Conservation (phyloP, 2,888 invertebrate genomes). For the Tipula helvola region DNA sequence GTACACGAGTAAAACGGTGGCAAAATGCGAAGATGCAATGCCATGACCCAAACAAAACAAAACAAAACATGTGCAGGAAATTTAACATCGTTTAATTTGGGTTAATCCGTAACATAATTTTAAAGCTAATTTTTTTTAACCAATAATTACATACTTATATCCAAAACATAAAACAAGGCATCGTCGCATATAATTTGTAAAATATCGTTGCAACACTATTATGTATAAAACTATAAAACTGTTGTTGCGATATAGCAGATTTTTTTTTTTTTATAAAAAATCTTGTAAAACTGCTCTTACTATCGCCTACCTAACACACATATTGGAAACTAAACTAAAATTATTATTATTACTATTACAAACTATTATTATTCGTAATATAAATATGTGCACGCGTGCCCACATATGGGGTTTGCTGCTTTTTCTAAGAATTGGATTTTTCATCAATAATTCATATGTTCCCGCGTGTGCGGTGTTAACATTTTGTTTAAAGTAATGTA, state of each 20-base stretch:
- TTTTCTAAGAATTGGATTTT: not conserved
- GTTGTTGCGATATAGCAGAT: not conserved
- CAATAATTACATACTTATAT: not conserved
- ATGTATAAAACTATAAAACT: not conserved
- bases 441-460: not conserved
- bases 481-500: not conserved
- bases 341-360: not conserved
- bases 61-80: not conserved
- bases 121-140: not conserved
- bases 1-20: not conserved
- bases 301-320: slow-evolving; percentile 4
- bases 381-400: not conserved
- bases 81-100: not conserved
- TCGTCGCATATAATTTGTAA: not conserved
- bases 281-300: not conserved
- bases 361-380: not conserved
- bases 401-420: not conserved
- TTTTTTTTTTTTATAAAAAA: not conserved
- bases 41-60: not conserved
- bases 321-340: not conserved
- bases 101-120: not conserved
- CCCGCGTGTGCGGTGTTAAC: not conserved
- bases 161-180: not conserved
- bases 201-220: not conserved
- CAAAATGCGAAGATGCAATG: not conserved